phyloP scores from a whole-genome alignment of 2,797 vertebrate species.

The Falco rusticolus region DNA sequence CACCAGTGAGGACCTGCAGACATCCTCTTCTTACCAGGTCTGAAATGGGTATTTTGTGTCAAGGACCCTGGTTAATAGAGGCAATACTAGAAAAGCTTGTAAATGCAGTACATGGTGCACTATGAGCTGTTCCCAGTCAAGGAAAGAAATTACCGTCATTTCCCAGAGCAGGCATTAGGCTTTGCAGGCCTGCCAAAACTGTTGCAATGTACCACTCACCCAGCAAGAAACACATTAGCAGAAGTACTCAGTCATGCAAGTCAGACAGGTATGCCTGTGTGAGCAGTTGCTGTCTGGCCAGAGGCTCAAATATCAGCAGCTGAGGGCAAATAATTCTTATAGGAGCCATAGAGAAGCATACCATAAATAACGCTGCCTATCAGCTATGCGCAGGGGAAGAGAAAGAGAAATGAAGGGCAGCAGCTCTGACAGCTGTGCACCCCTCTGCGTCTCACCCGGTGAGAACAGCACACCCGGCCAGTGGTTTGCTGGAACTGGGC shows the following conservation, averaged over 20 bases:
- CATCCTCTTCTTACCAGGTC: not conserved
- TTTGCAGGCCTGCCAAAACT: not conserved
- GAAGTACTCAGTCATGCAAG: fast-evolving
- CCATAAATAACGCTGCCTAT: not conserved
- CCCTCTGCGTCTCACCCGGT: not conserved
- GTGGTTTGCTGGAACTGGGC: not conserved
- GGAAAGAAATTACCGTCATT: not conserved
- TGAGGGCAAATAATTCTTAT: fast-evolving
- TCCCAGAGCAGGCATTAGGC: not conserved
- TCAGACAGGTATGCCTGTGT: fast-evolving
- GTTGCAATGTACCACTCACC: fast-evolving
- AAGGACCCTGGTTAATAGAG: not conserved
- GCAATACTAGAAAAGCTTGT: not conserved
- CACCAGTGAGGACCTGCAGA: not conserved
- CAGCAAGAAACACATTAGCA: not conserved
- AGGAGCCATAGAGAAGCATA: not conserved
- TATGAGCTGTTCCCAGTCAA: not conserved
- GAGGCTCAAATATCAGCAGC: not conserved
- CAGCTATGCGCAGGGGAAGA: not conserved
- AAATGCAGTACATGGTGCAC: fast-evolving
- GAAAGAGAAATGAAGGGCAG: not conserved
- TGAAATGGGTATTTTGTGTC: not conserved
- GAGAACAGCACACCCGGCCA: fast-evolving
- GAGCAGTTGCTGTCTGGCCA: not conserved
- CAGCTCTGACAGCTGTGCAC: fast-evolving